Percentiles rank a stretch among this genome's conserved stretches.
Conservation (phyloP, 1,140 invertebrate species). For the Gerris buenoi region DNA sequence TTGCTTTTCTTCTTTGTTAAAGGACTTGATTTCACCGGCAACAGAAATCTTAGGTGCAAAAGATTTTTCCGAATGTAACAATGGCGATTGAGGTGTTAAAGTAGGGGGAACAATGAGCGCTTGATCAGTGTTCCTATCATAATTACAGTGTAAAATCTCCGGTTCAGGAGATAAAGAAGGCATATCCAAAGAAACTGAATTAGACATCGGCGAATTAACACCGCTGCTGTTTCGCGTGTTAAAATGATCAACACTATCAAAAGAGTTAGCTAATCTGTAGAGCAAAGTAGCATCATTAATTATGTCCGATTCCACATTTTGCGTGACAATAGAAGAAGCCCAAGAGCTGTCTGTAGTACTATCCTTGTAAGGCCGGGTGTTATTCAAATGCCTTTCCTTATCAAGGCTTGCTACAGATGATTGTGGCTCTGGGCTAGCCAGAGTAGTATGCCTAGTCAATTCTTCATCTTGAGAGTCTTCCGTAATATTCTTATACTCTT, state of each 20-base stretch:
- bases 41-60: too few relatives aligned
- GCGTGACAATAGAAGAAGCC: too few relatives aligned
- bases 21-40: too few relatives aligned
- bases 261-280: neutral
- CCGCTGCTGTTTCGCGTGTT: neutral
- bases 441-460: too few relatives aligned
- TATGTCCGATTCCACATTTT: neutral
- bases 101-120: neutral
- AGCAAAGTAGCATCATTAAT: neutral
- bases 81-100: neutral
- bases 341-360: too few relatives aligned
- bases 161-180: neutral
- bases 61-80: too few relatives aligned
- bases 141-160: neutral
- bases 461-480: neutral
- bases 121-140: neutral
- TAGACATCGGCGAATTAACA: neutral
- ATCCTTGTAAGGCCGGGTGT: neutral
- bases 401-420: too few relatives aligned
- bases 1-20: neutral
- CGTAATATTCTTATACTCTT: neutral
- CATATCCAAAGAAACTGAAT: too few relatives aligned
- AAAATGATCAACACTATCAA: neutral
- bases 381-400: too few relatives aligned
- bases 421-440: too few relatives aligned